Evolutionary conservation across 2,888 invertebrate genomes (phyloP).

Genomic region (Callyntrura sp.): DNA sequence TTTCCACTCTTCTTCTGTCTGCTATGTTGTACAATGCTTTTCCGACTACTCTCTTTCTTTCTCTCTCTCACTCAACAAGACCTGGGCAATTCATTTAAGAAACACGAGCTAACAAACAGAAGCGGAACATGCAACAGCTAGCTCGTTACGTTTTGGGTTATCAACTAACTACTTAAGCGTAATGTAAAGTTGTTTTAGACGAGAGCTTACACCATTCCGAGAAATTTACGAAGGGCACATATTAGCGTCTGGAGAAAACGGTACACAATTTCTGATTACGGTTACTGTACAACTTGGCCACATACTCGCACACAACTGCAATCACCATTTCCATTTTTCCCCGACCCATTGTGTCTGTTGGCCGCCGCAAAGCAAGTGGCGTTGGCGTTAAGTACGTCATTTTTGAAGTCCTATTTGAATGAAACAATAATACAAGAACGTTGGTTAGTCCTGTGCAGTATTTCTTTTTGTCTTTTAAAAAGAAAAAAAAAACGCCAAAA

Average conservation of each 20-base stretch:
- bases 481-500: neutral
- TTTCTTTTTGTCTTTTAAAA: neutral
- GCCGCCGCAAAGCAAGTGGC: neutral
- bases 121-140: constrained; percentile 66
- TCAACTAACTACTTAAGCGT: constrained; percentile 65
- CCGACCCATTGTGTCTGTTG: neutral
- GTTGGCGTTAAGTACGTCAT: neutral
- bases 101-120: neutral
- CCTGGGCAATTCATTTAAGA: constrained; percentile 65
- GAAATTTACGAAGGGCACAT: constrained; percentile 65
- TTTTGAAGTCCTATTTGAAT: neutral
- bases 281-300: neutral
- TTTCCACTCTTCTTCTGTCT: neutral
- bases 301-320: neutral
- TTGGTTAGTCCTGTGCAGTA: neutral
- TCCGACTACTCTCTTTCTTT: neutral
- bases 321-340: neutral
- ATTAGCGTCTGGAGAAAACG: constrained; percentile 58
- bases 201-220: neutral
- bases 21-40: constrained; percentile 12
- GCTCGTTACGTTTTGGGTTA: constrained; percentile 70
- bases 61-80: constrained; percentile 25
- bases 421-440: neutral
- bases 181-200: constrained; percentile 17
- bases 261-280: constrained; percentile 51